Base-by-base conservation (phyloP, 2,888 invertebrate species). In the Octonoba sinensis region DNA sequence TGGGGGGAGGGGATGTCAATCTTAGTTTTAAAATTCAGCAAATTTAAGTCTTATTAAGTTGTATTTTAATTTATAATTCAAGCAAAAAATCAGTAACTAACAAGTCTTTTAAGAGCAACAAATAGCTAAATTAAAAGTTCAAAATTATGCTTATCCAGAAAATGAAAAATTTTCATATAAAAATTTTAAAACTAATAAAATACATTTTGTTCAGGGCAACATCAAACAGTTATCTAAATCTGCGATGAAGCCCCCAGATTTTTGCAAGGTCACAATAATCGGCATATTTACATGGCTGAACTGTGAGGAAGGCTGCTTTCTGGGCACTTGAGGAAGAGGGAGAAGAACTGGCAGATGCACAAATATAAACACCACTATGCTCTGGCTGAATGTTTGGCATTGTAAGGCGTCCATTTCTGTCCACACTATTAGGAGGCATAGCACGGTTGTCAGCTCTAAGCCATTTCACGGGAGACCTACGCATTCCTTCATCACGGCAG, bases 401-500 rank as follows among this genome's bases (percentile, higher is more conserved):
- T 90, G 96, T 96, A 82, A 97, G 90, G 72, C 96, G 93, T 73
- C 96, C 96, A 72, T 92, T 91, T 69, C 90, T 87, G 86, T 95
- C 94, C 0, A 90, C 90, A n/a, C 93, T 93, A n/a, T 93, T 93
- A 0, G 92, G 90, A 46, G 96, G 96, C 69, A 97, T 88, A 0
- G 93, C 92, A 73, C 91, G 89, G 46, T 93, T 93, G 70, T 93
- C 92, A 62, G 92, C 93, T 0, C 91, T 87, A 94, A 95, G 95
- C 88, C 88, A 88, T 49, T 91, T 91, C 6, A 96, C 95, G 69
- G 91, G 91, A 3, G 94, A 93, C 73, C 96, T 91, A 0, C 91
- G 88, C 0, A 91, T 91, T n/a, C 97, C 95, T 89, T 95, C 95
- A 87, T 96, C 96, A 85, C 96, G 93, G 87, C 97, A 97, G 89